Evolutionary conservation across 2,888 invertebrate genomes (phyloP).

Genomic region (Orthosia gracilis): DNA sequence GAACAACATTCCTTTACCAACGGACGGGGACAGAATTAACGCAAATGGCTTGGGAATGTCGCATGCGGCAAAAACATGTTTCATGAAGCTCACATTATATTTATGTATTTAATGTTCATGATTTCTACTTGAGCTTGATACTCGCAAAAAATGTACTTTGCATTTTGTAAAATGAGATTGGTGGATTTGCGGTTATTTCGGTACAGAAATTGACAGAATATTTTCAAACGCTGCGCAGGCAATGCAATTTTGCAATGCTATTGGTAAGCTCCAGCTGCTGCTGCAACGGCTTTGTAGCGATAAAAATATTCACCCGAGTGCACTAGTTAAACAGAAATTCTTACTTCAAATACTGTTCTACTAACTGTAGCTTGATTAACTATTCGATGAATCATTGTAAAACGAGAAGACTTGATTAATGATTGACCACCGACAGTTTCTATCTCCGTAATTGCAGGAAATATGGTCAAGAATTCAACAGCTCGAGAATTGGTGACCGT

Average conservation of each 20-base stretch:
- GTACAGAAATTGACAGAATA: conserved; percentile 13
- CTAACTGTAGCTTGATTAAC: conserved; percentile 31
- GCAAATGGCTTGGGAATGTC: conserved; percentile 61
- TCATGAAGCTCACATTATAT: conserved; percentile 32
- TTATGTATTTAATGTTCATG: conserved; percentile 24
- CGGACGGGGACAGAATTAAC: conserved; percentile 53
- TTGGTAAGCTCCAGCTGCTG: conserved; percentile 6
- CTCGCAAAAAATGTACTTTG: conserved; percentile 6
- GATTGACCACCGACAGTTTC: conserved; percentile 35
- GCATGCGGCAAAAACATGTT: conserved; percentile 61
- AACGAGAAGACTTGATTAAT: conserved; percentile 27
- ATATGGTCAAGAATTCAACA: conserved; percentile 30
- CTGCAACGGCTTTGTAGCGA: background rate
- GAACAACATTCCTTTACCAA: conserved; percentile 57
- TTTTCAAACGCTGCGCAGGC: background rate
- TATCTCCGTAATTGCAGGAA: conserved; percentile 42
- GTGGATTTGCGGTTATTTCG: conserved; percentile 1
- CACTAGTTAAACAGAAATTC: conserved; percentile 29
- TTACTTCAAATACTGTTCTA: conserved; percentile 26
- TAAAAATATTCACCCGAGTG: conserved; percentile 14
- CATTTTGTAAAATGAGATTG: conserved; percentile 8
- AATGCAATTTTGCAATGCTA: conserved; percentile 26
- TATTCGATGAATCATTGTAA: conserved; percentile 18
- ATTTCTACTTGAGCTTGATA: conserved; percentile 18
- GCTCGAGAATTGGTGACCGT: conserved; percentile 31